Evolutionary conservation across 2,797 vertebrate species (phyloP).

Genomic region (Oreochromis grahami): DNA sequence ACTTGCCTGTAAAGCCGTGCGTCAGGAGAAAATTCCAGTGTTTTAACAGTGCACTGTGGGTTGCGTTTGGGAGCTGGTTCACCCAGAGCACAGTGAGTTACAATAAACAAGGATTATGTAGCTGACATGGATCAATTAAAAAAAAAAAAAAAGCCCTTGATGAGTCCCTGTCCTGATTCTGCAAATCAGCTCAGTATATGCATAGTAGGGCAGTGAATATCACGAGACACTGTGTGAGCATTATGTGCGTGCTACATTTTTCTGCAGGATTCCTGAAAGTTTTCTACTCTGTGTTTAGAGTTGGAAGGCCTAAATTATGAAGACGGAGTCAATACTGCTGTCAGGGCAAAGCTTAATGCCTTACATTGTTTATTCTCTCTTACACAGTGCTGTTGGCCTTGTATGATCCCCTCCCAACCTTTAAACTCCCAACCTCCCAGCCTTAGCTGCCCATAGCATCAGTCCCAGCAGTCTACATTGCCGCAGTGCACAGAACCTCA

Average conservation of each 20-base stretch:
- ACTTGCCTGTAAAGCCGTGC: conserved; percentile 9
- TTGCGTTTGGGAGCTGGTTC: conserved; percentile 2
- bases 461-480: conserved; percentile 30
- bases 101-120: conserved; percentile 26
- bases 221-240: not conserved
- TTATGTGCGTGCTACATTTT: not conserved
- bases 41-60: conserved; percentile 13
- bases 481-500: conserved; percentile 11
- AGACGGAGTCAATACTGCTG: not conserved
- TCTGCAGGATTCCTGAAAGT: not conserved
- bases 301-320: not conserved
- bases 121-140: conserved; percentile 13
- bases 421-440: conserved; percentile 23
- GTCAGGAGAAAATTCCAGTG: conserved; percentile 35
- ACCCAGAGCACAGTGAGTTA: not conserved
- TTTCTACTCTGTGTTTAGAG: not conserved
- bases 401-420: not conserved
- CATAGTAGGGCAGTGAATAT: not conserved
- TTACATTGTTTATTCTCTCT: conserved; percentile 33
- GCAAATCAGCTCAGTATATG: not conserved
- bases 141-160: not conserved
- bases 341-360: not conserved
- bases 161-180: not conserved
- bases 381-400: conserved; percentile 1
- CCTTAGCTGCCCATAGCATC: conserved; percentile 18